Base-by-base conservation (phyloP, 2,888 invertebrate species). In the Galerucella nymphaeae region DNA sequence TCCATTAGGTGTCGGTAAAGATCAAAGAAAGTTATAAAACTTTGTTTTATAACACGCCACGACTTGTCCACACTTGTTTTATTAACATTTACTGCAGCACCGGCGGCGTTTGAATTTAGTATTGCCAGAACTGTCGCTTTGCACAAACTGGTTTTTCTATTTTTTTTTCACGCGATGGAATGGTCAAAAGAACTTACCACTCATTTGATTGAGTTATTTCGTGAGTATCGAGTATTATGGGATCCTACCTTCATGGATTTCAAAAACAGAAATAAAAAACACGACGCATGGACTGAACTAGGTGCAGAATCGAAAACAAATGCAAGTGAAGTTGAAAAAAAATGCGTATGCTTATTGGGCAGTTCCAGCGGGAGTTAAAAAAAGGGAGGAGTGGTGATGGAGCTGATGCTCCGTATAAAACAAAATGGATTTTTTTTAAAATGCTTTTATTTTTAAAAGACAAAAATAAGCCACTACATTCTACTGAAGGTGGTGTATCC, bases 181-280 rank as follows among this genome's bases (percentile, higher is more conserved):
- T 66, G 58, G 57, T 66, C 57, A 38, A 57, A 41, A 58, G 16
- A 58, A 57, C 66, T 58, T 14, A 66, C 58, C 57, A 66, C 66
- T 66, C 66, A 66, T 58, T 72, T 72, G 48, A 74, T 75, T 6
- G 70, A 75, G 59, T 61, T 75, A 66, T 75, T 64, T 66, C 68
- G 62, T 13, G 67, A 63, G 69, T 59, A 70, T 41, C 64, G 57
- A 23, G 66, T 75, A 14, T 72, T 72, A 50, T 66, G 72, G 72
- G 72, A 72, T 64, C 62, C 66, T 65, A 72, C 66, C 61, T 50
- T 50, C n/a, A 38, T 72, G n/a, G 69, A 72, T 64, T 72, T 69
- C 61, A 72, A 75, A 69, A 72, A 69, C 58, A 66, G 66, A 23
- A 75, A 70, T 55, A 74, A 70, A 67, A 75, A 70, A 70, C 64